Base-by-base conservation (phyloP, 92 coral and sea anemone genomes). In the Pocillopora grandis region DNA sequence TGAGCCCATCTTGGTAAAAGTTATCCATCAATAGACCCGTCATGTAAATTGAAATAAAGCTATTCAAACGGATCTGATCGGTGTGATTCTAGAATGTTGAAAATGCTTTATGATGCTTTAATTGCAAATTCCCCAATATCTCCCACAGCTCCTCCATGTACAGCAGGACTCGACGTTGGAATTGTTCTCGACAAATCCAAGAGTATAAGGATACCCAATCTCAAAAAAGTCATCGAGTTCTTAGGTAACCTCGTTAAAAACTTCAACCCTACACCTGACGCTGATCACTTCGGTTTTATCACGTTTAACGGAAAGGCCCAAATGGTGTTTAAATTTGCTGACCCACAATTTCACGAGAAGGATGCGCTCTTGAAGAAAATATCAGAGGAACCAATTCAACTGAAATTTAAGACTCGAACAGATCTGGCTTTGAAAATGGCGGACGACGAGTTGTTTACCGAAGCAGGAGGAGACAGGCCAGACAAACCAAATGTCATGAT, bases 231-330 rank as follows among this genome's bases (percentile, higher is more conserved):
- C 7, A 61, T 79, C 27, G 33, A 35, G 3, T 90, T 87, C 77
- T n/a, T 90, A 42, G 62, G 61, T 59, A 31, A 69, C 21, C 77
- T 87, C 1, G 87, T 79, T 3, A 59, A 58, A 35, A 79, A 80
- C 48, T 69, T 91, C 72, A 76, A 88, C 11, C 71, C 88, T 49
- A 77, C 89, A 10, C 72, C 87, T 16, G 65, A 37, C 12, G 87
- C 80, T 2, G 86, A 84, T 48, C 91, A 76, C 31, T 72, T 91
- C 56, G 94, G 91, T 5, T 76, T 91, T 77, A 88, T 91, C 62
- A 66, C 72, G 13, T 91, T 75, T 86, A 76, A 58, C 58, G 14
- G 59, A 17, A 66, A 36, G 20, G 88, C 93, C 21, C 62, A 21
- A 55, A 79, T 64, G 68, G 69, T 80, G 56, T 82, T 81, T 10